phyloP scores from a whole-genome alignment of 2,797 vertebrate species.

The Pterois miles region DNA sequence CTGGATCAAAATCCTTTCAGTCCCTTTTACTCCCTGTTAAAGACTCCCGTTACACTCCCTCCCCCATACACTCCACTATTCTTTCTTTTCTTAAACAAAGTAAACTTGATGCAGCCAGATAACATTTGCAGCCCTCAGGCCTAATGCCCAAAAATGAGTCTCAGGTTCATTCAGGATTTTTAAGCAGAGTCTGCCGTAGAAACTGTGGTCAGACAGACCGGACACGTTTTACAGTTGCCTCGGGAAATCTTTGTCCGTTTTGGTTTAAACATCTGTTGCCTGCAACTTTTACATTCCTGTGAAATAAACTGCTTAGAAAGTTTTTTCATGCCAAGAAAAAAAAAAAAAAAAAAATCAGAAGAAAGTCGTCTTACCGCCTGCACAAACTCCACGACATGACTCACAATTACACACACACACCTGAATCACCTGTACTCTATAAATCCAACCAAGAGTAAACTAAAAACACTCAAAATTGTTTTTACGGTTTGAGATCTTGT shows the following conservation, averaged over 20 bases:
- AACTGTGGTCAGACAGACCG: conserved; percentile 68
- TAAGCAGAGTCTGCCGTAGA: conserved; percentile 25
- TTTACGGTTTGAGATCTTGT: background rate
- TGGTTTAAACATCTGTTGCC: conserved; percentile 54
- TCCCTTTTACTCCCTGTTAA: conserved; percentile 80
- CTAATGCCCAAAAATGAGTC: conserved; percentile 79
- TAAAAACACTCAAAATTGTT: background rate
- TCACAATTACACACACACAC: conserved; percentile 4
- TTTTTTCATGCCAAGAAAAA: conserved; percentile 17
- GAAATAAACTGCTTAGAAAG: conserved; percentile 47
- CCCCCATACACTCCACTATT: conserved; percentile 74
- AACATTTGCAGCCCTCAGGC: conserved; percentile 80
- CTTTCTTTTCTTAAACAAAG: conserved; percentile 86
- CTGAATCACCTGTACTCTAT: background rate
- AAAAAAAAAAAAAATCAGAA: conserved; percentile 8
- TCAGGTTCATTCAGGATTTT: conserved; percentile 71
- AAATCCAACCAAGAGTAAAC: conserved; percentile 7
- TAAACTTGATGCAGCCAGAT: conserved; percentile 85
- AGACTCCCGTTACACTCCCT: conserved; percentile 83
- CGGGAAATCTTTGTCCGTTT: conserved; percentile 47
- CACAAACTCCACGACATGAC: conserved; percentile 34
- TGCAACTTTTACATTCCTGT: conserved; percentile 35
- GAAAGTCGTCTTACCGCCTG: conserved; percentile 15
- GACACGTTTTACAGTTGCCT: conserved; percentile 55
- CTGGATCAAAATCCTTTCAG: conserved; percentile 87